These are phyloP conservation scores for Polyodon spathula DNA, from an alignment of 2,113 vertebrate genomes.

Conservation along the genomic window DNA sequence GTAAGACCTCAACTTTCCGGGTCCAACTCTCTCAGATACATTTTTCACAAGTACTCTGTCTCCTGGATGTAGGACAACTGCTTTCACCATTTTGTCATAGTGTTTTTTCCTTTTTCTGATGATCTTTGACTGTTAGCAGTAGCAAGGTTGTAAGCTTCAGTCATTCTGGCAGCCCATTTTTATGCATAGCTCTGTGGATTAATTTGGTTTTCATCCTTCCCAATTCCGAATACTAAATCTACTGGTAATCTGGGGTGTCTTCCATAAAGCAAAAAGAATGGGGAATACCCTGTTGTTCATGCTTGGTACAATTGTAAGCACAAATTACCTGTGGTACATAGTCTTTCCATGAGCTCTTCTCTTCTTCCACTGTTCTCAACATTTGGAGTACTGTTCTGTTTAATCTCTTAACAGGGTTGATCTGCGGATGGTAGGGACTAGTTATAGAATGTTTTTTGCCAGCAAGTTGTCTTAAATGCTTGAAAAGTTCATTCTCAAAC, in stretches of 20 bases:
- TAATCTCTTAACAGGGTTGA: no score
- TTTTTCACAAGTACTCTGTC: conserved; percentile 9
- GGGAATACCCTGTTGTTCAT: conserved; percentile 7
- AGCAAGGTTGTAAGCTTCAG: conserved; percentile 10
- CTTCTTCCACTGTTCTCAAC: no score
- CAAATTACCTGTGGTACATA: conserved; percentile 9
- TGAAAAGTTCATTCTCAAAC: no score
- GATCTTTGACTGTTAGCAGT: conserved; percentile 12
- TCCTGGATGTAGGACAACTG: not conserved
- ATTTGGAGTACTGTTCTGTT: no score
- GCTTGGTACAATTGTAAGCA: conserved; percentile 7
- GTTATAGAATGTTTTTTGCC: no score
- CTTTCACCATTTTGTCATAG: not conserved
- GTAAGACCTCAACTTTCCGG: not conserved
- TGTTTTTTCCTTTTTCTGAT: conserved; percentile 14
- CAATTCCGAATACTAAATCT: conserved; percentile 9
- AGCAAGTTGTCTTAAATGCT: no score
- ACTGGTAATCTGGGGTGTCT: conserved; percentile 12
- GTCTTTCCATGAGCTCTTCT: conserved; percentile 14
- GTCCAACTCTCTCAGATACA: conserved; percentile 3
- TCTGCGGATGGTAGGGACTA: no score
- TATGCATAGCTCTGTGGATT: conserved; percentile 3
- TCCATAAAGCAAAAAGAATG: conserved; percentile 15
- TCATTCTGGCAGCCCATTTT: conserved; percentile 2
- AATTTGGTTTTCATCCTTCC: not conserved